phyloP scores from a whole-genome alignment of 2,888 invertebrate species.

The Exocentrus adspersus region DNA sequence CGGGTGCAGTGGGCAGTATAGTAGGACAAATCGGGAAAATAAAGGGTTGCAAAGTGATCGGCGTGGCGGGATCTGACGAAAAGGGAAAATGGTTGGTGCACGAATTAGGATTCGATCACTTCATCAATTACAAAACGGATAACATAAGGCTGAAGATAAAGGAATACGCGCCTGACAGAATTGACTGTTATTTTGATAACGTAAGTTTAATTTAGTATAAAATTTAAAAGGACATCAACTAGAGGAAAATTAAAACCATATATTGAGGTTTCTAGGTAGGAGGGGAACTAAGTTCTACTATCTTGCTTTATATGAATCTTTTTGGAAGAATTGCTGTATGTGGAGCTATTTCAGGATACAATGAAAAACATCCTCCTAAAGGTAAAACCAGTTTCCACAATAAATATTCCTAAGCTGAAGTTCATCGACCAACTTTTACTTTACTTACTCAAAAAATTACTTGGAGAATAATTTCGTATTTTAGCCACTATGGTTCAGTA shows the following conservation, averaged over 20 bases:
- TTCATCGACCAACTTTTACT: no score
- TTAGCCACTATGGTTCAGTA: conserved; percentile 45
- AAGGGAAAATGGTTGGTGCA: conserved; percentile 75
- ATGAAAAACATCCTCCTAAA: conserved; percentile 60
- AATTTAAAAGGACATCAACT: no score
- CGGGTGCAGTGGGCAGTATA: conserved; percentile 80
- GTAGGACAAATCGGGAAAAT: conserved; percentile 84
- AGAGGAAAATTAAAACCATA: no score
- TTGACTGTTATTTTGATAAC: conserved; percentile 83
- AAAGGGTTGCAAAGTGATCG: conserved; percentile 75
- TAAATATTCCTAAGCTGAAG: no score
- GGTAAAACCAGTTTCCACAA: no score
- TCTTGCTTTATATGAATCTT: conserved; percentile 73
- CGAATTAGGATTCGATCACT: conserved; percentile 74
- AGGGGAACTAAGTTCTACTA: conserved; percentile 73
- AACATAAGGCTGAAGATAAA: conserved; percentile 67
- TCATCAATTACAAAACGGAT: conserved; percentile 77
- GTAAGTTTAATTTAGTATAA: no score
- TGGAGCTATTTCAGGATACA: conserved; percentile 77
- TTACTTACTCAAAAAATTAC: no score
- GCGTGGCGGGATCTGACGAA: conserved; percentile 75
- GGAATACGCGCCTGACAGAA: conserved; percentile 73
- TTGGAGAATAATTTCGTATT: no score
- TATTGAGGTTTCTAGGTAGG: conserved; percentile 72
- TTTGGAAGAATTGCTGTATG: conserved; percentile 75